Evolutionary conservation across 2,888 invertebrate genomes (phyloP), one percentile per base, ranked within the genome.

Genomic region (Reticulitermes lucifugus): DNA sequence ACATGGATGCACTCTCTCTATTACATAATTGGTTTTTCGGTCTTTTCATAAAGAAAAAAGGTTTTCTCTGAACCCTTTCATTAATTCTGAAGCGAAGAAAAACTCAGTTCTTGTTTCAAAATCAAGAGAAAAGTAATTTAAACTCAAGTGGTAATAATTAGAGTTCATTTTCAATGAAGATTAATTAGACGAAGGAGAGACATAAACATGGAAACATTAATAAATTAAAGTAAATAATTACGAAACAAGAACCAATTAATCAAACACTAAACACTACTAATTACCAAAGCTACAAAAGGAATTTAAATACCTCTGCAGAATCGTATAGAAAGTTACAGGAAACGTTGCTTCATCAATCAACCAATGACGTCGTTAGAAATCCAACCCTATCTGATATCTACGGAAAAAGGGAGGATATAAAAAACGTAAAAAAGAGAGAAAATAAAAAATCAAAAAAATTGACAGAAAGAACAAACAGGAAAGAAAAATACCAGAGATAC

Each of bases 61-160:
- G 9, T 29, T 46, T 77, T 51, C 18, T 46, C 14, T 29, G 6
- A 12, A 43, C 79, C 0, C 25, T 29, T 41, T 14, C 29, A 51
- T 7, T 79, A 51, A 51, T 18, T 79, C 18, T 25, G 46, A 25
- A 41, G 22, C 18, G 65, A 65, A 65, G 65, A n/a, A 65, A 51
- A 25, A 51, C 46, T 41, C 25, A 25, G 75, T 77, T 77, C 75
- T 77, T 77, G 22, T 43, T 18, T n/a, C 55, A 21, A 29, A 79
- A 55, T 55, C 51, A 77, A 79, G 12, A 35, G 79, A 51, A 79
- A 79, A 51, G 29, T 79, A 79, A 79, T 79, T 79, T 79, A 79
- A 79, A 79, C n/a, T n/a, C 51, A 51, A 79, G 79, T 79, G 25
- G 79, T 79, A 79, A 79, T 79, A 79, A 79, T 51, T 51, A 51